Base-by-base conservation (phyloP, 2,888 invertebrate genomes). In the Barypeithes pellucidus region DNA sequence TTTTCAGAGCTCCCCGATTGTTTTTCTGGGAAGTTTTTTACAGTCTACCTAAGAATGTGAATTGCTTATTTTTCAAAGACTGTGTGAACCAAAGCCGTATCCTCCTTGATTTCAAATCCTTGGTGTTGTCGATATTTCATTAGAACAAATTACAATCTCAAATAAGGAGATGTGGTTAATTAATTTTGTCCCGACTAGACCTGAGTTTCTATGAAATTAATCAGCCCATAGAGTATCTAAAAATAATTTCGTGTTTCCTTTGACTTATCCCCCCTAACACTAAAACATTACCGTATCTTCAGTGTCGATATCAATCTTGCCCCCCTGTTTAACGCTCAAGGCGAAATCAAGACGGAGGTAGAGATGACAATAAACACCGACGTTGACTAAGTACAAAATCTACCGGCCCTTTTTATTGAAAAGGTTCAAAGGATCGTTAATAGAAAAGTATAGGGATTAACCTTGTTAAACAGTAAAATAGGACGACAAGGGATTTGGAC, bases 331-430 rank as follows among this genome's bases (percentile, higher is more conserved):
- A 47, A 41, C 24, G 45, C 45, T 29, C n/a, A 12, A 39, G 67
- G 45, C 14, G 59, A 57, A 18, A 36, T 16, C 45, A 59, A 36
- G 47, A 22, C n/a, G 62, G 43, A 47, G 33, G 62, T 24, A 22
- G 33, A 47, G 12, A 16, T 3, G 29, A 41, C 41, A 67, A 67
- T 59, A 67, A 67, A 57, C 59, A 57, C 14, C 18, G 59, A 67
- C 67, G 43, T 59, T 59, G 67, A 67, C 45, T 67, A 67, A 67
- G 47, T 59, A 57, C 57, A 36, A 16, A 18, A 39, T 20, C 50
- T 36, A n/a, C 24, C 22, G 20, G 22, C 14, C 41, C 39, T 39
- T 63, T 47, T 33, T 63, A 11, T 33, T 45, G 24, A 33, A 63
- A 63, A 18, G 33, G 24, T 45, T 3, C 2, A 24, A 20, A n/a